Conservation (phyloP, 2,888 invertebrate genomes). For the Macrophya alboannulata region DNA sequence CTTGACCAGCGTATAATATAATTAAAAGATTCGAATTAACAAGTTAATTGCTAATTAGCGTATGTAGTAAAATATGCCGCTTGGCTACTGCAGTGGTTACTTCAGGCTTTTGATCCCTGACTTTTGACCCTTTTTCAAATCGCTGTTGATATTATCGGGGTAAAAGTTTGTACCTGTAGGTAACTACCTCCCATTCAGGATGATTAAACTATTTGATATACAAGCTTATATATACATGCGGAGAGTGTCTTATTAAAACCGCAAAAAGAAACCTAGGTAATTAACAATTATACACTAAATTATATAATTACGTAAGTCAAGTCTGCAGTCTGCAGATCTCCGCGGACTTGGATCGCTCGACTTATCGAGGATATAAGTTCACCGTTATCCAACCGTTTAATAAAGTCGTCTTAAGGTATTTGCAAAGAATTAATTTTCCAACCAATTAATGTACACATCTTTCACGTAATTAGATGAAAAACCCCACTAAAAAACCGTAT, state of each 20-base stretch:
- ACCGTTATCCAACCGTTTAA: conserved; percentile 24
- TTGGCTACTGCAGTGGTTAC: background rate
- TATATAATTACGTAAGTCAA: background rate
- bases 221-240: background rate
- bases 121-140: conserved; percentile 11
- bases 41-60: conserved; percentile 36
- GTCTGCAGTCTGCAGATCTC: too few relatives aligned
- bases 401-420: background rate
- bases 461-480: background rate
- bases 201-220: background rate
- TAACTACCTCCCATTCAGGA: background rate
- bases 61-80: conserved; percentile 16
- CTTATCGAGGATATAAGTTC: conserved; percentile 7
- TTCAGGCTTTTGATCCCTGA: conserved; percentile 34
- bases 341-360: background rate
- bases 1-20: conserved; percentile 35
- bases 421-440: background rate
- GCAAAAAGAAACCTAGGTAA: background rate
- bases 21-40: conserved; percentile 18
- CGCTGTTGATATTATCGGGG: background rate
- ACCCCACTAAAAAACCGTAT: background rate
- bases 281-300: background rate
- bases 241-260: background rate
- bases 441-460: conserved; percentile 24
- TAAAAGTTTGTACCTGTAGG: background rate